A percentile compares a stretch with the other conserved stretches of the same genome.
Evolutionary conservation across 2,888 invertebrate species (phyloP).

Genomic region (Cheilosia vernalis): DNA sequence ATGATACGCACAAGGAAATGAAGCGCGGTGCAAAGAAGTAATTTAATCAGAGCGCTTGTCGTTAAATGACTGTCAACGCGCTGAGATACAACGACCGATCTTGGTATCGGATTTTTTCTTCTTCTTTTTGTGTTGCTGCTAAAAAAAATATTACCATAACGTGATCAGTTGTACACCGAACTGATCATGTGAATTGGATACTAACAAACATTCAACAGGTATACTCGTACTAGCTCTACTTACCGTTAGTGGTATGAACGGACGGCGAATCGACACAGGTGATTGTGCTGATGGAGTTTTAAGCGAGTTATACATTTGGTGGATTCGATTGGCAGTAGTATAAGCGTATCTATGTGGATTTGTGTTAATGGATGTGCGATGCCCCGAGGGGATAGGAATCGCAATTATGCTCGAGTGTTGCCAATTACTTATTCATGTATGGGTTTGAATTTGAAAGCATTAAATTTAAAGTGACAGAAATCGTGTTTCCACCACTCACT

Average conservation of each 20-base stretch:
- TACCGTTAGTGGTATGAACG: conserved; percentile 63
- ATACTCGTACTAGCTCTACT: conserved; percentile 57
- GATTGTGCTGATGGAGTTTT: conserved; percentile 56
- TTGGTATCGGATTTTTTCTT: conserved; percentile 25
- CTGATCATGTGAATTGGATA: conserved; percentile 71
- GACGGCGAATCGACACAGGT: conserved; percentile 46
- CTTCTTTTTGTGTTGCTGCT: conserved; percentile 28
- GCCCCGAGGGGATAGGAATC: not conserved
- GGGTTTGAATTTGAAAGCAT: not conserved
- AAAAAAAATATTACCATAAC: conserved; percentile 69
- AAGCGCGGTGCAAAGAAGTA: conserved; percentile 68
- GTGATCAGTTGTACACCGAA: conserved; percentile 67
- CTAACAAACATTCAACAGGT: conserved; percentile 39
- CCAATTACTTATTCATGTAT: conserved; percentile 40
- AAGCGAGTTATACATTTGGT: conserved; percentile 50
- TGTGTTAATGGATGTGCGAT: conserved; percentile 15
- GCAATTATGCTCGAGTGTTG: conserved; percentile 47
- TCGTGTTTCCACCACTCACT: not conserved
- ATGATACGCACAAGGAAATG: conserved; percentile 72
- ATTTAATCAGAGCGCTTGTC: conserved; percentile 74
- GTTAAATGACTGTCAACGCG: conserved; percentile 74
- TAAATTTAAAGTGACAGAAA: conserved; percentile 22
- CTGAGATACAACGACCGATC: conserved; percentile 62
- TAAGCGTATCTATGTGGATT: conserved; percentile 13
- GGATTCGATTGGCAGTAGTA: conserved; percentile 16